Conservation (phyloP, 2,113 vertebrate species). For the Cyanoramphus novaezelandiae region DNA sequence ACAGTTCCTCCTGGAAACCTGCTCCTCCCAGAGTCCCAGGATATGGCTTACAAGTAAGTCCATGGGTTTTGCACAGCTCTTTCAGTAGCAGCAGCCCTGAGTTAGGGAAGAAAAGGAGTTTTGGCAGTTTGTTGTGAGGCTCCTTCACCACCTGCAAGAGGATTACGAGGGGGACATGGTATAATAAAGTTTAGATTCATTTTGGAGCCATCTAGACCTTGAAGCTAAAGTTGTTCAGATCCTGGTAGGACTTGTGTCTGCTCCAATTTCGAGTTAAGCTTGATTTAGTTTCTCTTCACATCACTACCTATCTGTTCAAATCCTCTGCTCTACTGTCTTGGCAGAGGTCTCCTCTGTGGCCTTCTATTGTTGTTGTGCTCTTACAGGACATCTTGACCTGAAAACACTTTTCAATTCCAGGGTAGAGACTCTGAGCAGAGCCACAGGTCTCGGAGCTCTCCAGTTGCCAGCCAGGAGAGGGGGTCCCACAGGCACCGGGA, state of each 20-base stretch:
- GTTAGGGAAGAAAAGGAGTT: fast-evolving
- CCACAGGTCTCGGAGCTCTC: neutral
- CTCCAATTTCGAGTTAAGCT: fast-evolving
- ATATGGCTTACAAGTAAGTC: constrained; percentile 87
- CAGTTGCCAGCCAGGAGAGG: neutral
- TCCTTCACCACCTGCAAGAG: neutral
- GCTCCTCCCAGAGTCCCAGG: constrained; percentile 71
- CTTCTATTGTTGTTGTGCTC: fast-evolving
- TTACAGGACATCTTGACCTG: neutral
- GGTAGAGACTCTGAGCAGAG: constrained; percentile 19
- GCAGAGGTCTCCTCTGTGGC: neutral
- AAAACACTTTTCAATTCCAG: neutral
- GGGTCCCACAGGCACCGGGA: neutral
- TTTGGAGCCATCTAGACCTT: neutral
- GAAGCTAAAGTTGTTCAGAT: neutral
- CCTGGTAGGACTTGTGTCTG: neutral
- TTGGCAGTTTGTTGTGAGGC: neutral
- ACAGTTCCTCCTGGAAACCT: constrained; percentile 31
- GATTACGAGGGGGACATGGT: fast-evolving
- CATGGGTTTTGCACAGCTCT: fast-evolving
- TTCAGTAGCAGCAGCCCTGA: neutral
- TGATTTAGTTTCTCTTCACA: neutral
- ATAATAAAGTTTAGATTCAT: neutral
- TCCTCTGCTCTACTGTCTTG: neutral
- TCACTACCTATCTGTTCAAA: neutral